Conservation (phyloP, 1,140 invertebrate genomes). For the Aphis craccivora region DNA sequence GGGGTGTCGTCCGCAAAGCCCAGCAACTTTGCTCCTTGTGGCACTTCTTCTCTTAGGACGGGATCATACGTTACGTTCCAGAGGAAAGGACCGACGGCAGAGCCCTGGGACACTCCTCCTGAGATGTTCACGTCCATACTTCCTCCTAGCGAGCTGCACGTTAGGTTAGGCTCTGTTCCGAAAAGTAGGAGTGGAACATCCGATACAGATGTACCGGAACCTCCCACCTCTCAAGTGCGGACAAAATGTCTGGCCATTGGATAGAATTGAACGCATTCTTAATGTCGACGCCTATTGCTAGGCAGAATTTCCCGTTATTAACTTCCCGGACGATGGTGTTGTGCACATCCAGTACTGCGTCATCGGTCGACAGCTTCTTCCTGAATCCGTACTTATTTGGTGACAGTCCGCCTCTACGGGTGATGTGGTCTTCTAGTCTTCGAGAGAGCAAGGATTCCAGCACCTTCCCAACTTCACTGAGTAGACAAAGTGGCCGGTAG, state of each 20-base stretch:
- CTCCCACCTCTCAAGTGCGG: background rate
- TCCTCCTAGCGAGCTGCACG: no score
- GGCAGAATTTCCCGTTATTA: background rate
- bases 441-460: slow-evolving; percentile 19
- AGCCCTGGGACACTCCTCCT: background rate
- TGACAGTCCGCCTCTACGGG: background rate
- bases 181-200: background rate
- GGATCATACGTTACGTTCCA: background rate
- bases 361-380: background rate
- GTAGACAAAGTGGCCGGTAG: no score
- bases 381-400: background rate
- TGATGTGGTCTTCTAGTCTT: background rate
- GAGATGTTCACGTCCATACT: background rate
- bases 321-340: background rate
- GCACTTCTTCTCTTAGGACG: background rate
- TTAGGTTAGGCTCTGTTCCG: background rate
- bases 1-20: background rate
- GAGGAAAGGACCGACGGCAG: background rate
- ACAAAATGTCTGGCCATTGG: background rate
- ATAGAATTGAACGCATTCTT: background rate
- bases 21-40: background rate
- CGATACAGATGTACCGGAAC: background rate
- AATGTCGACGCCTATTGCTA: background rate
- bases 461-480: slow-evolving; percentile 59
- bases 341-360: background rate